These are phyloP conservation scores for Phrynosoma blainvillii DNA, from an alignment of 2,113 vertebrate species.

Conservation along the genomic window DNA sequence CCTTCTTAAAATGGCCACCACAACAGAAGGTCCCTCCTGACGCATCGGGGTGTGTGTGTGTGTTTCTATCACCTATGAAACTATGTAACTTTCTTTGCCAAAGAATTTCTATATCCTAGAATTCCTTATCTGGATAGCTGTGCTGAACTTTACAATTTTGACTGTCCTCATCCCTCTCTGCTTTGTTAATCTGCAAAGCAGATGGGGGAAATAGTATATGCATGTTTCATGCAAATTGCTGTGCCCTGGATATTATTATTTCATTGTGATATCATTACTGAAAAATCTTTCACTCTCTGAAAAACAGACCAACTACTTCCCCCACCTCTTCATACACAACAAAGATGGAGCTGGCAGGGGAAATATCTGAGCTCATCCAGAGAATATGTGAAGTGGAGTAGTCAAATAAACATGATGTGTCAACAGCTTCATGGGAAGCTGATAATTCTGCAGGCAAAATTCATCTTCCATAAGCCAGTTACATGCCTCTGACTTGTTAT, in stretches of 20 bases:
- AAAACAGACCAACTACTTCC: too few relatives aligned
- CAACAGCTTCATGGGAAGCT: constrained; percentile 54
- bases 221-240: too few relatives aligned
- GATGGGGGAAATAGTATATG: too few relatives aligned
- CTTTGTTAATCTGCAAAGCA: too few relatives aligned
- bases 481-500: constrained; percentile 6
- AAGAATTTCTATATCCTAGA: constrained; percentile 35
- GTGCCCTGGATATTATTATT: too few relatives aligned
- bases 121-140: background rate
- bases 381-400: constrained; percentile 68
- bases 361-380: constrained; percentile 61
- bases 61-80: constrained; percentile 4
- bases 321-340: constrained; percentile 39
- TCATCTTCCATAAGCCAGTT: constrained; percentile 41
- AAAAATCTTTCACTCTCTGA: too few relatives aligned
- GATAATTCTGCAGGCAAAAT: constrained; percentile 28
- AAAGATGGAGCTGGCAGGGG: constrained; percentile 71
- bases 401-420: constrained; percentile 46
- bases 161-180: too few relatives aligned
- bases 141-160: too few relatives aligned
- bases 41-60: too few relatives aligned
- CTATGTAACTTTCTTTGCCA: background rate
- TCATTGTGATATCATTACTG: too few relatives aligned
- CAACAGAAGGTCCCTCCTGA: too few relatives aligned
- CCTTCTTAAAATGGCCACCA: too few relatives aligned